These are phyloP conservation scores for Cryptocephalus moraei DNA, from an alignment of 2,888 invertebrate genomes.

Conservation along the genomic window DNA sequence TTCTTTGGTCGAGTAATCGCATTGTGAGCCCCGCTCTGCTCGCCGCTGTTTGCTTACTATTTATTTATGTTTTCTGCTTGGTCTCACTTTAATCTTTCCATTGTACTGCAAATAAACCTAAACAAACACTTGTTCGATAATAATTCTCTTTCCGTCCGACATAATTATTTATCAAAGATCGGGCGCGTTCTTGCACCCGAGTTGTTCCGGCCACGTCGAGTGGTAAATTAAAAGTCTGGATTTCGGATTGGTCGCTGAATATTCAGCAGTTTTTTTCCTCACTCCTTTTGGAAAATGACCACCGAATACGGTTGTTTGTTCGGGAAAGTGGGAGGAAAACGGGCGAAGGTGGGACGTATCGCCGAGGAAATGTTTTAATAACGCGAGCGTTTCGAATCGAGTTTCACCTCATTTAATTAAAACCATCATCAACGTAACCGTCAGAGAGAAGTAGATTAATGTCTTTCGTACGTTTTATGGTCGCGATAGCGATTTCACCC, in stretches of 20 bases:
- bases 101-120: slow-evolving; percentile 34
- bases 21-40: slow-evolving; percentile 27
- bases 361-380: too few relatives aligned
- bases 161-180: slow-evolving; percentile 35
- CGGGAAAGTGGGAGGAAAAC: too few relatives aligned
- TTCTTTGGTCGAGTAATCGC: slow-evolving; percentile 29
- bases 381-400: too few relatives aligned
- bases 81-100: slow-evolving; percentile 39
- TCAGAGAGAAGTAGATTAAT: slow-evolving; percentile 2
- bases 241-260: too few relatives aligned
- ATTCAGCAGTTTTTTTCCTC: too few relatives aligned
- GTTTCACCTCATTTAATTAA: too few relatives aligned
- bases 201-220: too few relatives aligned
- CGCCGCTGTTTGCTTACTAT: slow-evolving; percentile 22
- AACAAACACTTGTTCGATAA: slow-evolving; percentile 36
- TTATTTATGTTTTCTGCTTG: slow-evolving; percentile 36
- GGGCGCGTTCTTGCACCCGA: neutral
- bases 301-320: too few relatives aligned
- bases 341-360: too few relatives aligned
- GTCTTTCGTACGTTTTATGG: slow-evolving; percentile 7
- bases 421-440: too few relatives aligned
- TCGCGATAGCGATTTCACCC: slow-evolving; percentile 14
- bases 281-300: too few relatives aligned
- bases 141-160: slow-evolving; percentile 26
- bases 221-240: too few relatives aligned